phyloP scores from a whole-genome alignment of 2,113 vertebrate species.

The Hyla sarda region DNA sequence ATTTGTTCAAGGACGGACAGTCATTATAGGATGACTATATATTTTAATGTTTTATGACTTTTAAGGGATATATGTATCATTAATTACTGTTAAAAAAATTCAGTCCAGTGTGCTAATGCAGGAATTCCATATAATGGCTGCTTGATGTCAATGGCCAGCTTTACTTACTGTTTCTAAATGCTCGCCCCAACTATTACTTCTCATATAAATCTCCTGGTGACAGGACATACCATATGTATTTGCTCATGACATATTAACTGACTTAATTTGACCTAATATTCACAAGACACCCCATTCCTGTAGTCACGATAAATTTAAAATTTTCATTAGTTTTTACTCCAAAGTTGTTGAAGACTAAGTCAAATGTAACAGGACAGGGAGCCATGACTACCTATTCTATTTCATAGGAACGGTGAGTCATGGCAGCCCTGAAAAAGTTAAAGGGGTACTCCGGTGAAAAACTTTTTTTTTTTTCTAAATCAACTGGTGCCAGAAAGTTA shows the following conservation, averaged over 20 bases:
- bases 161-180: no score
- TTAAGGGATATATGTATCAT: no score
- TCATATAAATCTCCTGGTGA: not conserved
- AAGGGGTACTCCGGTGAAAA: no score
- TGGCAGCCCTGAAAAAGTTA: not conserved
- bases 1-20: no score
- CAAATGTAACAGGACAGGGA: not conserved
- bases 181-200: not conserved
- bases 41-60: not conserved
- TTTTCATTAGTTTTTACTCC: not conserved
- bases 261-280: not conserved
- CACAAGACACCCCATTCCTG: no score
- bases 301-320: not conserved
- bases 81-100: no score
- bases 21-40: no score
- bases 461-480: no score
- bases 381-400: not conserved
- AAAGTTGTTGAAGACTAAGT: not conserved
- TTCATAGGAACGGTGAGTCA: not conserved
- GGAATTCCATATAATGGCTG: not conserved
- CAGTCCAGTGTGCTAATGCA: not conserved
- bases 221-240: not conserved
- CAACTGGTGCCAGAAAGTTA: no score
- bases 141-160: not conserved
- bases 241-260: not conserved